Percentiles rank a stretch among this genome's conserved stretches.
Conservation (phyloP, 2,888 invertebrate species). For the Oscheius sp. region DNA sequence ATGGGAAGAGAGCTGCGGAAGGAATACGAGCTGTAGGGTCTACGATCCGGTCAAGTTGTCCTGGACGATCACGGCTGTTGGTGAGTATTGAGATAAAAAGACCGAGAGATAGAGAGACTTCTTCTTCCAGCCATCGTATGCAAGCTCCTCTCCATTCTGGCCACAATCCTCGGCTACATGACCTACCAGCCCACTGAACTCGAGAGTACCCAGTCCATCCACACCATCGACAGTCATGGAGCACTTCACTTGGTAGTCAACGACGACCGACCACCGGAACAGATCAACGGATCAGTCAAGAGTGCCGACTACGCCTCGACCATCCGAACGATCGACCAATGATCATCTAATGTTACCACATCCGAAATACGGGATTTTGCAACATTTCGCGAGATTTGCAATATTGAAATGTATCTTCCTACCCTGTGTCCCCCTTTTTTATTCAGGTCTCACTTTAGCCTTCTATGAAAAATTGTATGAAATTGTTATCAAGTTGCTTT, state of each 20-base stretch:
- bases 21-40: slow-evolving; percentile 60
- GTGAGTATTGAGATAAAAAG: slow-evolving; percentile 41
- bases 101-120: background rate
- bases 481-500: too few species aligned
- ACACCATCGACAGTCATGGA: slow-evolving; percentile 63
- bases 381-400: too few species aligned
- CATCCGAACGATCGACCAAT: background rate
- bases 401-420: too few species aligned
- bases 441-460: too few species aligned
- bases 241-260: slow-evolving; percentile 69
- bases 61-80: slow-evolving; percentile 71
- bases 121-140: slow-evolving; percentile 68
- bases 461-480: too few species aligned
- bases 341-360: background rate
- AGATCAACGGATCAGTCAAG: slow-evolving; percentile 22
- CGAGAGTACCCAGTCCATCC: slow-evolving; percentile 57
- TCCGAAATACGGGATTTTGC: slow-evolving; percentile 2
- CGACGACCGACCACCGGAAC: slow-evolving; percentile 59
- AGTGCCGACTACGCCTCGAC: background rate
- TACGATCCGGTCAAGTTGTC: slow-evolving; percentile 67
- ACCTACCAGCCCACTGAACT: slow-evolving; percentile 68
- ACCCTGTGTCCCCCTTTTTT: too few species aligned
- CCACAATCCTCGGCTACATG: slow-evolving; percentile 71
- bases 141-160: slow-evolving; percentile 70
- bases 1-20: slow-evolving; percentile 68